These are phyloP conservation scores for Paedocypris sp. DNA, from an alignment of 2,113 vertebrate species.

Conservation along the genomic window DNA sequence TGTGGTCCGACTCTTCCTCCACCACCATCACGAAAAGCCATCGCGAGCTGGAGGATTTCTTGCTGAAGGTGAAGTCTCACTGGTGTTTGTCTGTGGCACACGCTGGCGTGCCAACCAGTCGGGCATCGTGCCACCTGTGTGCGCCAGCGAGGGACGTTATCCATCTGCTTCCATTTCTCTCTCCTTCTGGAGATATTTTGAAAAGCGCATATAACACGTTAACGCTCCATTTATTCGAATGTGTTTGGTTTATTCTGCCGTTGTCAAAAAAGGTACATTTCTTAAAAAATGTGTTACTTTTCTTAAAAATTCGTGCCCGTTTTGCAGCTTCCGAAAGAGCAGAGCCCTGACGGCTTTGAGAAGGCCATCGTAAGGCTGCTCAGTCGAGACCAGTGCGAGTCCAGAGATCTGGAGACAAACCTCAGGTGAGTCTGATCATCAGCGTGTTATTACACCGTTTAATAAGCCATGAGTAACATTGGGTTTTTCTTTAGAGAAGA, in stretches of 20 bases:
- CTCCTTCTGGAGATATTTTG: not conserved
- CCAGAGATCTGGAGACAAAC: constrained; percentile 66
- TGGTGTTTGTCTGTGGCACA: not conserved
- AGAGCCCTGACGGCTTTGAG: constrained; percentile 70
- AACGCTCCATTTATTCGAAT: no score
- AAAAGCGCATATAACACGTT: no score
- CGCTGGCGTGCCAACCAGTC: not conserved
- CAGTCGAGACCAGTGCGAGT: constrained; percentile 67
- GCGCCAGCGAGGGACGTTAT: not conserved
- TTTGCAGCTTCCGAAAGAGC: constrained; percentile 73
- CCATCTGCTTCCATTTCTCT: not conserved
- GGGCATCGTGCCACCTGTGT: not conserved
- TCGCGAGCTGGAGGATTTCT: constrained; percentile 74
- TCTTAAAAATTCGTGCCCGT: not conserved
- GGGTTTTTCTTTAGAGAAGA: not conserved
- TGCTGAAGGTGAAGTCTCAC: constrained; percentile 67
- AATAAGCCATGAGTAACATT: not conserved
- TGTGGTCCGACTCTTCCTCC: constrained; percentile 71
- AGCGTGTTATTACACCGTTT: no score
- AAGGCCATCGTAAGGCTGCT: constrained; percentile 70
- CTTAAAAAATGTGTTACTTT: no score
- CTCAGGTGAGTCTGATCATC: constrained; percentile 63
- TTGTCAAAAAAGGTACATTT: no score
- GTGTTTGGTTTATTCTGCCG: no score
- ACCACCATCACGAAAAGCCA: constrained; percentile 76